A percentile compares a stretch with the other conserved stretches of the same genome.
phyloP scores from a whole-genome alignment of 1,140 invertebrate species.

The Papilio glaucus region DNA sequence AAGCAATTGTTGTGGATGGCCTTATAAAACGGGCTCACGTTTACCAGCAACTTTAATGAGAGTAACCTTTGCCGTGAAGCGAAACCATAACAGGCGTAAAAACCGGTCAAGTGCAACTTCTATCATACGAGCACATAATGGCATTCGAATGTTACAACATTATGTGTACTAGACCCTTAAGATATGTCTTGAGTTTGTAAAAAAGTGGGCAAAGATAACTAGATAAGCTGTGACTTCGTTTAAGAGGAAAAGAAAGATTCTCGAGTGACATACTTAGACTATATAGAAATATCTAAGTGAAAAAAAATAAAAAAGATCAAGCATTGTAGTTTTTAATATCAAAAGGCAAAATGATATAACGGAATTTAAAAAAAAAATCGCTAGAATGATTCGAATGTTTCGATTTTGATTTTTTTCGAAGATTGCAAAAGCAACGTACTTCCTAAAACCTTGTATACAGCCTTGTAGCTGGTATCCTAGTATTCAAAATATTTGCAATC shows the following conservation, averaged over 20 bases:
- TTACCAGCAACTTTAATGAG: conserved; percentile 29
- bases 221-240: too few species aligned
- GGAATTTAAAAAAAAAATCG: not conserved
- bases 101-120: conserved; percentile 36
- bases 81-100: conserved; percentile 33
- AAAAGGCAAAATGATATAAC: not conserved
- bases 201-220: too few species aligned
- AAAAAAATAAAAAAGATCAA: too few species aligned
- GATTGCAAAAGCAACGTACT: not conserved
- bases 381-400: not conserved
- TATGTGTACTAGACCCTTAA: not conserved
- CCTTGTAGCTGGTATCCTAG: not conserved
- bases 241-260: too few species aligned
- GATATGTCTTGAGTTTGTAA: not conserved
- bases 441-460: conserved; percentile 18
- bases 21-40: conserved; percentile 9
- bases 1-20: conserved; percentile 31
- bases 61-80: conserved; percentile 34
- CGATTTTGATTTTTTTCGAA: too few species aligned
- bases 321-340: not conserved
- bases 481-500: not conserved
- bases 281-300: too few species aligned
- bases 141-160: conserved; percentile 10
- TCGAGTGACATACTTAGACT: too few species aligned
- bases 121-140: conserved; percentile 27